These are phyloP conservation scores for Idaea aversata DNA, from an alignment of 2,888 invertebrate genomes.

Conservation along the genomic window DNA sequence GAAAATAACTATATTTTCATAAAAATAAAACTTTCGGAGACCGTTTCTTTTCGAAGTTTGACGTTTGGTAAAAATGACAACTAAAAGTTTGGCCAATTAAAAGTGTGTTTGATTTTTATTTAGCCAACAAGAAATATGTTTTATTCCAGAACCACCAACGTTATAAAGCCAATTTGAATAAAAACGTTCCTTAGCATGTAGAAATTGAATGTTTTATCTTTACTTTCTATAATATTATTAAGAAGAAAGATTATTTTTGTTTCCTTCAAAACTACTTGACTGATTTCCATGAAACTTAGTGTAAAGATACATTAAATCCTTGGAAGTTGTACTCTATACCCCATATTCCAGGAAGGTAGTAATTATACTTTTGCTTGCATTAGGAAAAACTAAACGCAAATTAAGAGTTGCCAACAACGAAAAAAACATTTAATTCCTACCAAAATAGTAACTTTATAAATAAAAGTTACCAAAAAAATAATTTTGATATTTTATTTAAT, in stretches of 20 bases:
- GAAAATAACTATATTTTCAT: neutral
- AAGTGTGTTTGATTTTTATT: neutral
- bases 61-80: neutral
- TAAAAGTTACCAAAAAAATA: neutral
- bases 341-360: too few relatives aligned
- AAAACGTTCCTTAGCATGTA: neutral
- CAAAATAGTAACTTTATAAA: neutral
- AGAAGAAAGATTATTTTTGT: too few relatives aligned
- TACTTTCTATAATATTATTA: too few relatives aligned
- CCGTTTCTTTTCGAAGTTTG: neutral
- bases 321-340: too few relatives aligned
- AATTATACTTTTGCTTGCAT: neutral
- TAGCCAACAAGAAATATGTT: neutral
- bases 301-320: too few relatives aligned
- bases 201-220: neutral
- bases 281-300: too few relatives aligned
- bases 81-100: neutral
- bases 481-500: neutral
- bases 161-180: neutral
- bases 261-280: too few relatives aligned
- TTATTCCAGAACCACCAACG: neutral
- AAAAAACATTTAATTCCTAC: neutral
- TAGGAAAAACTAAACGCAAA: neutral
- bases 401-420: neutral
- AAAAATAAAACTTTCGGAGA: neutral